Evolutionary conservation across 2,797 vertebrate species (phyloP).

Genomic region (Kryptopterus vitreolus): DNA sequence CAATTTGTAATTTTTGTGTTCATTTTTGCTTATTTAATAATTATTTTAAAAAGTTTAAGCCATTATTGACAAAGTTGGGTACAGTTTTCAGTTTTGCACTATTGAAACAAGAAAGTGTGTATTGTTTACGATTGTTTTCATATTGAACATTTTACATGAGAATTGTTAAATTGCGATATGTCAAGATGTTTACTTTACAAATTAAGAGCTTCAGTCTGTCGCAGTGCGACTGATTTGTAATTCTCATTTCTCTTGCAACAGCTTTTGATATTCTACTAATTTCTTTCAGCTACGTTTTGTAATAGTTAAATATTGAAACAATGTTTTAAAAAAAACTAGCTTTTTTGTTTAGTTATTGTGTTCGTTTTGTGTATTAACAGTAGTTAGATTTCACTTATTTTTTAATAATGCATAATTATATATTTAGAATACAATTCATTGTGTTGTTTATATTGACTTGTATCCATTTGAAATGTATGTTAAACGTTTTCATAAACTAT

Average conservation of each 20-base stretch:
- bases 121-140: neutral
- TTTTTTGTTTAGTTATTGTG: neutral
- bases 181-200: neutral
- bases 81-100: neutral
- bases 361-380: neutral
- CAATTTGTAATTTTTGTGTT: neutral
- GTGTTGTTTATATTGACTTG: neutral
- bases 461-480: neutral
- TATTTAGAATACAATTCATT: neutral
- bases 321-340: neutral
- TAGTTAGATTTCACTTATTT: neutral
- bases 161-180: neutral
- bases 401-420: neutral
- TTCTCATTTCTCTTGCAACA: neutral
- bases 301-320: neutral
- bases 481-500: neutral
- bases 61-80: neutral
- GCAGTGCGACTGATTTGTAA: neutral
- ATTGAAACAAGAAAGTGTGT: neutral
- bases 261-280: neutral
- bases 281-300: neutral
- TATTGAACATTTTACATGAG: neutral
- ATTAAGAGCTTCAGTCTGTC: neutral
- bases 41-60: no score
- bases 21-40: neutral